Percentiles rank a stretch among this genome's conserved stretches.
These are phyloP conservation scores for Hybognathus amarus DNA, from an alignment of 2,797 vertebrate species.

Conservation along the genomic window DNA sequence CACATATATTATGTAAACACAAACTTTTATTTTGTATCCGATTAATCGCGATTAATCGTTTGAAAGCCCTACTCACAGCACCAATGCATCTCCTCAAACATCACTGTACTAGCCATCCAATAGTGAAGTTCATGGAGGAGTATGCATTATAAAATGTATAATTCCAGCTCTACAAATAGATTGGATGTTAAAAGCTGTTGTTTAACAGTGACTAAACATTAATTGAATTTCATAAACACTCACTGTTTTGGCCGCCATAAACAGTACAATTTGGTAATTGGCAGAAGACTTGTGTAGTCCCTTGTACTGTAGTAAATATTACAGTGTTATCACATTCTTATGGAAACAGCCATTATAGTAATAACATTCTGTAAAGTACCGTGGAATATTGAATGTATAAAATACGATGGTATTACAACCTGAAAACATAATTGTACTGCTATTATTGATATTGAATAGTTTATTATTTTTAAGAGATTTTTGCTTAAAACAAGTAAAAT, in stretches of 20 bases:
- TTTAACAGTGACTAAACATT: background rate
- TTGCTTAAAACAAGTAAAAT: background rate
- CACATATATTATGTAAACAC: too few species aligned
- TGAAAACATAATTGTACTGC: background rate
- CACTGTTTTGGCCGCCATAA: background rate
- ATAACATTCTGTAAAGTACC: background rate
- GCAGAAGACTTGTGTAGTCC: background rate
- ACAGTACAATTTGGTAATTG: background rate
- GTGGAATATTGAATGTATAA: background rate
- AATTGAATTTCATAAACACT: background rate
- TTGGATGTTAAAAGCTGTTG: background rate
- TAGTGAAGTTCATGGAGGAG: background rate
- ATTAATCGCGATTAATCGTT: too few species aligned
- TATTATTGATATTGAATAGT: background rate
- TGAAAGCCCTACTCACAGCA: too few species aligned
- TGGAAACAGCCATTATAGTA: background rate
- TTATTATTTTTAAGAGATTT: background rate
- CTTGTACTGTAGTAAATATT: background rate
- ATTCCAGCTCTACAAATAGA: background rate
- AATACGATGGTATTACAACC: background rate
- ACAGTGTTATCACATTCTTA: background rate
- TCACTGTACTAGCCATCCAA: background rate
- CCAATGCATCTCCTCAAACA: background rate
- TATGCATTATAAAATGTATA: conserved; percentile 2
- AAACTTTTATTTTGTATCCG: too few species aligned